These are phyloP conservation scores for Gobius niger DNA, from an alignment of 2,113 vertebrate species.

Conservation along the genomic window DNA sequence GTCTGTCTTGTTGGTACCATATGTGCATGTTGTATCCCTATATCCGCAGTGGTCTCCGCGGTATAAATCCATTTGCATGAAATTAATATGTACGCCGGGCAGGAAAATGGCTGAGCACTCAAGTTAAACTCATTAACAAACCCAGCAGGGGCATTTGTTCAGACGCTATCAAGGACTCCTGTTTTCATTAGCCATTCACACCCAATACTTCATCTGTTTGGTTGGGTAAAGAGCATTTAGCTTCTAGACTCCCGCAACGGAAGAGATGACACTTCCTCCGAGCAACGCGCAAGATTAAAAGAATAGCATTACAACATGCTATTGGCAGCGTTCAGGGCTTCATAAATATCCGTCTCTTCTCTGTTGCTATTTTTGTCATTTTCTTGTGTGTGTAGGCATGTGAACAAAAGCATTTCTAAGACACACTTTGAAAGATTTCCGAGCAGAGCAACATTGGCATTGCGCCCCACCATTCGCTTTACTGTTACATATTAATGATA, in stretches of 20 bases:
- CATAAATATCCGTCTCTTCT: background rate
- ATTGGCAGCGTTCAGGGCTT: background rate
- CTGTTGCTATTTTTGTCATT: background rate
- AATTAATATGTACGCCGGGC: conserved; percentile 59
- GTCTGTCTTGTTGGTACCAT: conserved; percentile 32
- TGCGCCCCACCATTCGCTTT: background rate
- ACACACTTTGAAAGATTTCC: background rate
- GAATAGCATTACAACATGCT: conserved; percentile 5
- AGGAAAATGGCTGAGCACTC: conserved; percentile 56
- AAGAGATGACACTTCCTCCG: conserved; percentile 27
- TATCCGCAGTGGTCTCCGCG: conserved; percentile 30
- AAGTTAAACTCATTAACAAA: conserved; percentile 69
- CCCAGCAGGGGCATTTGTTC: conserved; percentile 60
- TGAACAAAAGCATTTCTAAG: background rate
- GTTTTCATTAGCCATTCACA: conserved; percentile 60
- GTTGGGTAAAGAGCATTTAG: conserved; percentile 61
- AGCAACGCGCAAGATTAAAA: conserved; percentile 17
- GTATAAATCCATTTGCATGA: conserved; percentile 61
- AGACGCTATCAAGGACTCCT: conserved; percentile 54
- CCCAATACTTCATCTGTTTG: conserved; percentile 48
- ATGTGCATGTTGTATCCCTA: conserved; percentile 30
- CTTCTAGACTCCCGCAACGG: conserved; percentile 16
- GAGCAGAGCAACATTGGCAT: background rate
- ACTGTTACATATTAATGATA: background rate
- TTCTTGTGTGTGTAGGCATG: background rate